These are phyloP conservation scores for Paedocypris micromegethes DNA, from an alignment of 2,797 vertebrate genomes.

Conservation along the genomic window DNA sequence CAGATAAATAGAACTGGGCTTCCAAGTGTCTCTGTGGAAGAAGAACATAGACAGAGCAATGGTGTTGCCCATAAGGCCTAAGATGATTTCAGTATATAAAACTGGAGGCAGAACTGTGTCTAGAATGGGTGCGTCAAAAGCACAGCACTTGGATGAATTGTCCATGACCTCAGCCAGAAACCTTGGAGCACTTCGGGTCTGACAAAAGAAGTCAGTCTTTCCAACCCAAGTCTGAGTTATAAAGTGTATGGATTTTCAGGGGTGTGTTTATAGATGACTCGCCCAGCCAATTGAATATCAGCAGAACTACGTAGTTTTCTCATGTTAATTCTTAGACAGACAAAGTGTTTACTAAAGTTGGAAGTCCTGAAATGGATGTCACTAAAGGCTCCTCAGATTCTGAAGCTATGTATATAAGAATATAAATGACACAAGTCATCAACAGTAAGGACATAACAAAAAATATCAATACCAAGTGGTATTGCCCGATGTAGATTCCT, in stretches of 20 bases:
- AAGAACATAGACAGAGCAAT: constrained; percentile 70
- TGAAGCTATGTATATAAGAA: too few relatives aligned
- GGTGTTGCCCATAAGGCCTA: constrained; percentile 68
- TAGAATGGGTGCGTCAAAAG: constrained; percentile 62
- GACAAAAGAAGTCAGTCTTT: not conserved
- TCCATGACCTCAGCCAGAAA: constrained; percentile 40
- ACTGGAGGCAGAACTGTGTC: constrained; percentile 65
- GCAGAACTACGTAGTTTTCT: too few relatives aligned
- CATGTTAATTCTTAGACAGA: too few relatives aligned
- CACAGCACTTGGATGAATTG: constrained; percentile 64
- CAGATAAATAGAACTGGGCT: constrained; percentile 70
- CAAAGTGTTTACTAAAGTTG: too few relatives aligned
- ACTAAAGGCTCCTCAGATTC: too few relatives aligned
- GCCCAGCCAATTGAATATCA: too few relatives aligned
- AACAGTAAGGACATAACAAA: too few relatives aligned
- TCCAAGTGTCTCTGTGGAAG: constrained; percentile 69
- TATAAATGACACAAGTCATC: too few relatives aligned
- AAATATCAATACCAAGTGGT: too few relatives aligned
- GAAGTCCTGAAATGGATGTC: too few relatives aligned
- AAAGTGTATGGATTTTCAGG: constrained; percentile 42
- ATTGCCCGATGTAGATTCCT: too few relatives aligned
- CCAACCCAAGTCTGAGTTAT: constrained; percentile 9
- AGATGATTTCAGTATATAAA: constrained; percentile 68
- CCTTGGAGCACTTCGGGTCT: not conserved
- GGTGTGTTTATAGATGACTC: not conserved